A percentile compares a stretch with the other conserved stretches of the same genome.
phyloP scores from a whole-genome alignment of 2,797 vertebrate species.

The Poliocrania exsul region DNA sequence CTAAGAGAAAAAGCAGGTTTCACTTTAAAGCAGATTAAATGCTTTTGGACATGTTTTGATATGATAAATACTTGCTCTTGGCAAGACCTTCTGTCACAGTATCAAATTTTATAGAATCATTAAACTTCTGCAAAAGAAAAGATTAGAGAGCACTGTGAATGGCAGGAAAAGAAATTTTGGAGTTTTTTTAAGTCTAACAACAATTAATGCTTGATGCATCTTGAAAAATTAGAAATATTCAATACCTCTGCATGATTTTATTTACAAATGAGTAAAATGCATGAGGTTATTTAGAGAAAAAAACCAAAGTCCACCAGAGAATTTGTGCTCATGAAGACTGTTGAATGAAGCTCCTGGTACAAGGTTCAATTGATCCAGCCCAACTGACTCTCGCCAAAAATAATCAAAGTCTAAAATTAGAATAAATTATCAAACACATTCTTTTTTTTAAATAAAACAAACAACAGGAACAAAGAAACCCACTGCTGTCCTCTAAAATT shows the following conservation, averaged over 20 bases:
- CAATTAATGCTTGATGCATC: neutral
- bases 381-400: slow-evolving; percentile 46
- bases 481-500: slow-evolving; percentile 3
- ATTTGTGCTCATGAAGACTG: neutral
- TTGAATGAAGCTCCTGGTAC: slow-evolving; percentile 34
- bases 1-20: neutral
- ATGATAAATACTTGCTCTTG: neutral
- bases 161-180: neutral
- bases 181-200: neutral
- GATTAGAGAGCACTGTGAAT: neutral
- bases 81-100: neutral
- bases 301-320: neutral
- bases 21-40: neutral
- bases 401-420: slow-evolving; percentile 66
- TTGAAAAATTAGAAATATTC: neutral
- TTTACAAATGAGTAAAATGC: neutral
- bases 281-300: neutral
- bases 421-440: slow-evolving; percentile 60
- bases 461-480: slow-evolving; percentile 12
- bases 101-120: neutral
- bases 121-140: neutral
- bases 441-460: neutral
- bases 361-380: slow-evolving; percentile 58
- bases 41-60: neutral
- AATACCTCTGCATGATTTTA: neutral